Conservation (phyloP, 2,113 vertebrate genomes). For the Hyaena hyaena region DNA sequence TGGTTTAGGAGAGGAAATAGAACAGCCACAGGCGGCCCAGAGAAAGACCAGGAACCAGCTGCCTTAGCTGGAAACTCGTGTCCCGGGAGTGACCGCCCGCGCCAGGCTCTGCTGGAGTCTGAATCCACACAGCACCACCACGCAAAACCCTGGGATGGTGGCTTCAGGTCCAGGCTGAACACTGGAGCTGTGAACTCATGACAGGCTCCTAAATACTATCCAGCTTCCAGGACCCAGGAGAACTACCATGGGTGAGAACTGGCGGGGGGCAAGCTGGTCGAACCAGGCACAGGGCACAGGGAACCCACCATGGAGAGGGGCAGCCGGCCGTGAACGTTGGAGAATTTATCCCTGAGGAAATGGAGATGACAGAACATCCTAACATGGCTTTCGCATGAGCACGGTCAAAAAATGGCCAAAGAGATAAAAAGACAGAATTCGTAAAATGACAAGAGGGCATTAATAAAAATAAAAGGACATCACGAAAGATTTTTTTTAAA, state of each 20-base stretch:
- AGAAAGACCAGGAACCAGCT: neutral
- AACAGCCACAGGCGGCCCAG: accelerated
- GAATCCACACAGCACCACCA: accelerated
- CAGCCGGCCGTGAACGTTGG: accelerated
- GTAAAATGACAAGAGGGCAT: neutral
- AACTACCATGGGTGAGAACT: accelerated
- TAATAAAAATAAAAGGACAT: neutral
- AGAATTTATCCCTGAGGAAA: neutral
- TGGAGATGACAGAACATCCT: accelerated
- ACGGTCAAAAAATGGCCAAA: neutral
- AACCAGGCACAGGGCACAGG: neutral
- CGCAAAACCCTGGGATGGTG: accelerated
- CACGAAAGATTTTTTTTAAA: neutral
- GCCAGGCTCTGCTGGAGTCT: accelerated
- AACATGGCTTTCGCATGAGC: neutral
- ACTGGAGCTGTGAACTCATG: accelerated
- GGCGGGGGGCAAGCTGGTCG: accelerated
- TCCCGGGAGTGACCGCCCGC: neutral
- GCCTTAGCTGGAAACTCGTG: neutral
- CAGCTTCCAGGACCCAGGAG: neutral
- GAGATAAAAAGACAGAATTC: neutral
- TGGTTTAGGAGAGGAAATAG: neutral
- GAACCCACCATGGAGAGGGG: accelerated
- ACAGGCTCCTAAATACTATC: accelerated
- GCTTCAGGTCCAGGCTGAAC: neutral